Base-by-base conservation (phyloP, 1,140 invertebrate species). In the Olivierus martensii region DNA sequence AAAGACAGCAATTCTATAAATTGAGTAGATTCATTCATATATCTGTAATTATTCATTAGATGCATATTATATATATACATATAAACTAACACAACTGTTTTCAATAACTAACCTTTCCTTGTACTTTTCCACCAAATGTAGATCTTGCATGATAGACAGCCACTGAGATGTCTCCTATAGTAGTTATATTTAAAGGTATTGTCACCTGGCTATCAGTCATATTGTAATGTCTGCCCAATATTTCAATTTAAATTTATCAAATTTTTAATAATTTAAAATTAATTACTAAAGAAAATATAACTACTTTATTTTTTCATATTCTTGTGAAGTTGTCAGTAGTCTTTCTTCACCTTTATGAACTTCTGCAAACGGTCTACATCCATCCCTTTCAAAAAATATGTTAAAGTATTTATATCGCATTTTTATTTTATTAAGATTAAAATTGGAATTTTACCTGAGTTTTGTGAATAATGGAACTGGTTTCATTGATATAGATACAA, bases 401-500 rank as follows among this genome's bases (percentile, higher is more conserved):
- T 46, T 36, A 45, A 2, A 35, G 34, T 34, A 28, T n/a, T n/a
- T n/a, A n/a, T n/a, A n/a, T n/a, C n/a, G n/a, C n/a, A n/a, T n/a
- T n/a, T n/a, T n/a, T n/a, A n/a, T 19, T 12, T 39, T 39, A 39
- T 39, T 12, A 42, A 34, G 34, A 41, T 12, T 12, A n/a, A 35
- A 55, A 28, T 7, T 18, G 9, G 14, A 47, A 22, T 5, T 60
- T 19, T 63, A 83, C 82, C 77, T 83, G 22, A 85, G 78, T 77
- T 89, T 87, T 3, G 88, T 96, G 69, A 94, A 95, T 2, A 90
- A 69, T 15, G 91, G 91, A 38, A 94, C 81, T 5, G 90, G 90
- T 60, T 84, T 77, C 60, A 94, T 77, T 3, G 79, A 77, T 17
- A 93, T 62, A 1, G 80, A 81, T 42, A 84, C 78, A 35, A 94